Base-by-base conservation (phyloP, 2,113 vertebrate species). In the Pimephales promelas region DNA sequence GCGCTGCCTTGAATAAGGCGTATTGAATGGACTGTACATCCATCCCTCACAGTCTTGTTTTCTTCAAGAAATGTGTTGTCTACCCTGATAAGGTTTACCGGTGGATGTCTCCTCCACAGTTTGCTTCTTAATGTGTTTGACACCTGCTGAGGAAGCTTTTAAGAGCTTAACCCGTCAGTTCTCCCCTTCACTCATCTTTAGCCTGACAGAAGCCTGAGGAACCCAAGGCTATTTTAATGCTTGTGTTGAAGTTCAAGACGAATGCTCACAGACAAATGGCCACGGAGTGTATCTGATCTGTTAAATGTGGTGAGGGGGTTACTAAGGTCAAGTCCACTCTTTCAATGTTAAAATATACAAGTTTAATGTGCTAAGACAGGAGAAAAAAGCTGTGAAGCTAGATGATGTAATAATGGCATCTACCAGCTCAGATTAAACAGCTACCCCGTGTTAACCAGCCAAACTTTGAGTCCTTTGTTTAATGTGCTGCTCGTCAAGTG, bases 81-180 rank as follows among this genome's bases (percentile, higher is more conserved):
- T 72, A 26, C 5, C 6, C 40, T n/a, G 5, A 24, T 45, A 71
- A 13, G 22, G 22, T 72, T 13, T 45, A 24, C 40, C 47, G 10
- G 68, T 71, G 34, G 40, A 18, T 68, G 9, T 40, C 5, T 64
- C 24, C 6, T n/a, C n/a, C n/a, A n/a, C n/a, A n/a, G 68, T 45
- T 11, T 47, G 7, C 8, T 4, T 52, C 47, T 3, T 49, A 74
- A 74, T 45, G 6, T 16, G 24, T 31, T 31, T 6, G n/a, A 31
- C 72, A 52, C 72, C 72, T 74, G 45, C 72, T 52, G 47, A 82
- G 80, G 73, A 86, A 74, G 79, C 59, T 82, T 77, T 86, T 61
- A 71, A 82, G 28, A 86, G 73, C 61, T 86, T 82, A 86, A 26
- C 49, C 24, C 77, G 72, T 77, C 79, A 77, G n/a, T 82, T 18